Evolutionary conservation across 2,888 invertebrate genomes (phyloP).

Genomic region (Tipula confusa): DNA sequence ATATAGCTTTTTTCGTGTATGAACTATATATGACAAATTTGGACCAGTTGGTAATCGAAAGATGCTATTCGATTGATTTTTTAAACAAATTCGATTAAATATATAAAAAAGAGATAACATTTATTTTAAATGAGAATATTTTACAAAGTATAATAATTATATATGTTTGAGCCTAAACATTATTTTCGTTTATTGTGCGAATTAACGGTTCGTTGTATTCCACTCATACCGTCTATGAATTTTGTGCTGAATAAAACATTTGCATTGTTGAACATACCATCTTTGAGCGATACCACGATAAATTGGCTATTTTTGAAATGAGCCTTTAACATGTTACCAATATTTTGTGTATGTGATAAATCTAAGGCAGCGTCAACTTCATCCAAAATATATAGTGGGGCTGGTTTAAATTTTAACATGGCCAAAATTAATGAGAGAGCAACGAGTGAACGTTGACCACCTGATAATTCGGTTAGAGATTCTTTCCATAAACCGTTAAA

Average conservation of each 20-base stretch:
- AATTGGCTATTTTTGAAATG: conserved; percentile 93
- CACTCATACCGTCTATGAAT: conserved; percentile 93
- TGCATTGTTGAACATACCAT: conserved; percentile 99
- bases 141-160: background rate
- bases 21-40: no score
- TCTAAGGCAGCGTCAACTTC: conserved; percentile 99
- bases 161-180: background rate
- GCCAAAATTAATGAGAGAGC: conserved; percentile 94
- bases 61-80: no score
- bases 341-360: conserved; percentile 97
- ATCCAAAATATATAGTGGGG: conserved; percentile 96
- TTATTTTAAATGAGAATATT: no score
- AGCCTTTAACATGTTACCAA: conserved; percentile 87
- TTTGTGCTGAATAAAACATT: conserved; percentile 93
- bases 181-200: conserved; percentile 13
- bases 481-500: conserved; percentile 96
- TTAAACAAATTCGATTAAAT: no score
- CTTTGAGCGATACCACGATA: conserved; percentile 95
- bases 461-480: conserved; percentile 89
- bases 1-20: no score
- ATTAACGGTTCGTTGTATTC: conserved; percentile 64
- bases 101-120: no score
- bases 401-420: conserved; percentile 94
- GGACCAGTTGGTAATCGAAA: no score
- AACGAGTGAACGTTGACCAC: conserved; percentile 93